Conservation (phyloP, 2,113 vertebrate genomes). For the Catagonus wagneri region DNA sequence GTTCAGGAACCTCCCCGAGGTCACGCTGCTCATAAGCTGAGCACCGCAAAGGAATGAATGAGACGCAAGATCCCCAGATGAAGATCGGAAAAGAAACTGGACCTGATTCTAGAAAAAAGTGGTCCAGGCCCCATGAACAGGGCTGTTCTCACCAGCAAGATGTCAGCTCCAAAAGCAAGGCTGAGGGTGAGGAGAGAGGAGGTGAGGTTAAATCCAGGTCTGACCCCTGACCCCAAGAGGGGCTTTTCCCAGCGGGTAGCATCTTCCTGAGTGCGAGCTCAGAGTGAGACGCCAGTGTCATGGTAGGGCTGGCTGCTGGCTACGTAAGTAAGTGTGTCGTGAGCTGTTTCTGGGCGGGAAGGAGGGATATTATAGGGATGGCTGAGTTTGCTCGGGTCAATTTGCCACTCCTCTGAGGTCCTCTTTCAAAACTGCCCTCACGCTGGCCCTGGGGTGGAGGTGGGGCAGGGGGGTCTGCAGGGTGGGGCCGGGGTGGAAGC, state of each 20-base stretch:
- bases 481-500: no score
- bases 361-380: not conserved
- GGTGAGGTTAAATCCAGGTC: not conserved
- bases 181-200: not conserved
- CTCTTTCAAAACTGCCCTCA: not conserved
- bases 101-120: constrained; percentile 22
- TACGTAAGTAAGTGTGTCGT: not conserved
- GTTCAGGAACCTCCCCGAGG: not conserved
- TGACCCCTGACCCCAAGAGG: not conserved
- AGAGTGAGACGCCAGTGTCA: not conserved
- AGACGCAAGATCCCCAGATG: not conserved
- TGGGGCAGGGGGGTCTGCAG: not conserved
- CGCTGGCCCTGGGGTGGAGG: not conserved
- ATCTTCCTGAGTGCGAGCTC: not conserved
- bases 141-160: not conserved
- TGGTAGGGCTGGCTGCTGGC: not conserved
- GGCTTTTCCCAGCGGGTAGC: not conserved
- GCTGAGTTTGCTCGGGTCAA: not conserved
- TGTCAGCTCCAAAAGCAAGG: not conserved
- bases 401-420: not conserved
- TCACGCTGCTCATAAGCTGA: not conserved
- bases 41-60: not conserved
- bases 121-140: not conserved
- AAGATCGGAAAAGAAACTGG: not conserved
- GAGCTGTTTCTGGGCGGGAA: not conserved